Base-by-base conservation (phyloP, 2,113 vertebrate genomes). In the Chaetodon auriga region DNA sequence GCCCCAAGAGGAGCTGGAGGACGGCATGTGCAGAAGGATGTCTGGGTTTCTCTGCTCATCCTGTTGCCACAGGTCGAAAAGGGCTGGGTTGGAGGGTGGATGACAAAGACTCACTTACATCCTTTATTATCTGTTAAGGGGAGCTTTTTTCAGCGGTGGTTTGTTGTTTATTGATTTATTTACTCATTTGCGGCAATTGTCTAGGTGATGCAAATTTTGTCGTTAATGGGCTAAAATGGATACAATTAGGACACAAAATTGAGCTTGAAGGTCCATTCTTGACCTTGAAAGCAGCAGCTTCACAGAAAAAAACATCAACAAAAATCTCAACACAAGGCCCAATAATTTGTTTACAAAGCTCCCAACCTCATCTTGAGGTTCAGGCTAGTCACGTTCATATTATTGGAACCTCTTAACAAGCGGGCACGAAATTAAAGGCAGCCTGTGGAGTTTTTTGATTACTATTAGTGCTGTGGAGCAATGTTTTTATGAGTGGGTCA, bases 1-100 rank as follows among this genome's bases (percentile, higher is more conserved):
- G 58, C 36, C 85, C 71, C 78, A 83, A 49, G 61, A 81, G 80
- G 38, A 54, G 45, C 64, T 84, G 87, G 53, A 88, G 82, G 78
- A 87, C 25, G 16, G 35, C 14, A 5, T 63, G 57, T 55, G 55
- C 54, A 75, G 38, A 77, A 38, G 14, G 48, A 78, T 83, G 73
- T 74, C 64, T 81, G 54, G 45, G 55, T 68, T 77, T 60, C 43
- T 71, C 41, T 55, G 60, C 41, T 74, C 11, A 53, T 51, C 43
- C 45, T 53, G 23, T 43, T 63, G 58, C 61, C 18, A 51, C 65
- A 35, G 74, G 73, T 75, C 46, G 35, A 16, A 45, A 71, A 46
- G 6, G 18, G 16, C 68, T 51, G 35, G 36, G 25, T 30, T 15
- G 25, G 9, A 18, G 19, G 68, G 41, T 70, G 41, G 51, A 55